Percentiles rank a stretch among this genome's conserved stretches.
Evolutionary conservation across 1,140 invertebrate species (phyloP).

Genomic region (Drosophila chauvacae): DNA sequence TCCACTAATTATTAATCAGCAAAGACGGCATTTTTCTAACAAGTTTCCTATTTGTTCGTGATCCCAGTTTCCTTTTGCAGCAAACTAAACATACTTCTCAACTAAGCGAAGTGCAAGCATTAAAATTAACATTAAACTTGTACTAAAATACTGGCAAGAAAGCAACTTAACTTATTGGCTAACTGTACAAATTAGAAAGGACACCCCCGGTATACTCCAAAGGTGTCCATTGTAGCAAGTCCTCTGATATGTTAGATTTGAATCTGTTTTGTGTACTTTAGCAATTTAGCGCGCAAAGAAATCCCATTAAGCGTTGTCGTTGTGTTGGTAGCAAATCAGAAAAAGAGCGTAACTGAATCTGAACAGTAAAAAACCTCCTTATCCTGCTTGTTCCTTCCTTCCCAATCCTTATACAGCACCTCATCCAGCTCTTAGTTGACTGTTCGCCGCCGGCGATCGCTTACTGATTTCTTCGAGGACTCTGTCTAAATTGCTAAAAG

Average conservation of each 20-base stretch:
- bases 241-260: constrained; percentile 60
- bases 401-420: not conserved
- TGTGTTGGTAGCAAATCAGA: constrained; percentile 73
- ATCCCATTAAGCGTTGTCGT: constrained; percentile 64
- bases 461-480: constrained; percentile 76
- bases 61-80: constrained; percentile 25
- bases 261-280: constrained; percentile 61
- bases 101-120: constrained; percentile 25
- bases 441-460: constrained; percentile 57
- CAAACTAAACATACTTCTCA: constrained; percentile 30
- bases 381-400: not conserved
- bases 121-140: constrained; percentile 25
- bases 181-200: constrained; percentile 71
- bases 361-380: constrained; percentile 31
- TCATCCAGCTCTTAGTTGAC: constrained; percentile 20
- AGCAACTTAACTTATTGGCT: constrained; percentile 60
- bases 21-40: constrained; percentile 41
- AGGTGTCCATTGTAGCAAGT: constrained; percentile 38
- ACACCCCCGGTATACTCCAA: constrained; percentile 9
- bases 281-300: constrained; percentile 83
- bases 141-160: constrained; percentile 1
- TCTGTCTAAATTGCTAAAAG: constrained; percentile 85
- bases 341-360: constrained; percentile 73
- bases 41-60: constrained; percentile 13
- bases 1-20: constrained; percentile 23